These are phyloP conservation scores for Leptoclinus maculatus DNA, from an alignment of 2,797 vertebrate genomes.

Conservation along the genomic window DNA sequence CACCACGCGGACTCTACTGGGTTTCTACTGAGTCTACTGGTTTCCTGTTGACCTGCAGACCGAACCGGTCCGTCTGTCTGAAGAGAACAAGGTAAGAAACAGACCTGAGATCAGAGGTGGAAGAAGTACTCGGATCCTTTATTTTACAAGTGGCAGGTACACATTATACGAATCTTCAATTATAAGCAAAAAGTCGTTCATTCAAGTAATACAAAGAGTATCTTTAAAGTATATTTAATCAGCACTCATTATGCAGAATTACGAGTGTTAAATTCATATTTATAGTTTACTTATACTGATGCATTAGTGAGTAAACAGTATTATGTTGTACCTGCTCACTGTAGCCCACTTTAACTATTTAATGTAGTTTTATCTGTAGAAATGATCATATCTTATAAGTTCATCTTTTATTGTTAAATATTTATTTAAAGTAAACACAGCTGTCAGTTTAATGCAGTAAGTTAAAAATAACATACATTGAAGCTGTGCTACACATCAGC, in stretches of 20 bases:
- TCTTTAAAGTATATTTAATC: background rate
- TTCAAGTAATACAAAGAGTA: background rate
- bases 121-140: background rate
- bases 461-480: no score
- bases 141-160: background rate
- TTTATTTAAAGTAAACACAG: background rate
- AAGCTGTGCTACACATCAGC: background rate
- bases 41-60: constrained; percentile 32
- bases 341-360: background rate
- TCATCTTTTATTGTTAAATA: background rate
- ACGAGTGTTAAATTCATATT: background rate
- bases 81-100: constrained; percentile 47
- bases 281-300: background rate
- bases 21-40: constrained; percentile 26
- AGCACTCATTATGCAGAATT: background rate
- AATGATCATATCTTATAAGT: background rate
- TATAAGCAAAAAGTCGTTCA: background rate
- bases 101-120: background rate
- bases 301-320: background rate
- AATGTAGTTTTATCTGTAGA: background rate
- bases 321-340: background rate
- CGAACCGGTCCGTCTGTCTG: background rate
- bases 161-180: background rate
- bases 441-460: background rate
- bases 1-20: background rate